phyloP scores from a whole-genome alignment of 64 coral and sea anemone genomes.

The Trachythela sp. region DNA sequence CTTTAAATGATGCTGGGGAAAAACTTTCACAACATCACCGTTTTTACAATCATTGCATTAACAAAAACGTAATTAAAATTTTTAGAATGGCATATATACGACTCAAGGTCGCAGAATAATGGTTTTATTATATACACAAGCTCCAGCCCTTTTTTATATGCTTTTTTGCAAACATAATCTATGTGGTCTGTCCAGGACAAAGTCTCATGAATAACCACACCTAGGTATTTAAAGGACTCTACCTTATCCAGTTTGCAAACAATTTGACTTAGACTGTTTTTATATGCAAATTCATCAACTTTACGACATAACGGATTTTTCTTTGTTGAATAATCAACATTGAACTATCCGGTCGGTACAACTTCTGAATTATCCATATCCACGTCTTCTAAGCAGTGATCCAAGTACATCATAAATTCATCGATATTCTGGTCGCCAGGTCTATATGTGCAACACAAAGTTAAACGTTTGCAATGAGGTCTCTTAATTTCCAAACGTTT shows the following conservation, averaged over 20 bases:
- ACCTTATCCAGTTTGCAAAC: slow-evolving; percentile 30
- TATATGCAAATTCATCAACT: background rate
- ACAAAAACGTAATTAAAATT: no score
- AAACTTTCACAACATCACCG: background rate
- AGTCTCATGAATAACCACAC: no score
- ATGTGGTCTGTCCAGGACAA: no score
- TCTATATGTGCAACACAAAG: no score
- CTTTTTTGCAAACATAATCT: no score
- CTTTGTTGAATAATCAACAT: slow-evolving; percentile 19
- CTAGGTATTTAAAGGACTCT: background rate
- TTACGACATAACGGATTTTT: slow-evolving; percentile 17
- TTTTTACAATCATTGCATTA: no score
- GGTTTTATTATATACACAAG: no score
- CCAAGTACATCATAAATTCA: background rate
- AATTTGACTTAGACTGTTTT: slow-evolving; percentile 28
- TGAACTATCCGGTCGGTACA: background rate
- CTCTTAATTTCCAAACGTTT: background rate
- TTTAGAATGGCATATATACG: no score
- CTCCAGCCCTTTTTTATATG: no score
- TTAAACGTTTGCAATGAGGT: slow-evolving; percentile 2
- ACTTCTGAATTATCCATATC: slow-evolving; percentile 14
- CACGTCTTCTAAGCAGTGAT: slow-evolving; percentile 8
- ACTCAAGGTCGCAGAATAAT: background rate
- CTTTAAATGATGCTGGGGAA: slow-evolving; percentile 47
- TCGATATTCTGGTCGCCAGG: no score